Evolutionary conservation across 1,140 invertebrate species (phyloP).

Genomic region (Akabosia matsudoensis): DNA sequence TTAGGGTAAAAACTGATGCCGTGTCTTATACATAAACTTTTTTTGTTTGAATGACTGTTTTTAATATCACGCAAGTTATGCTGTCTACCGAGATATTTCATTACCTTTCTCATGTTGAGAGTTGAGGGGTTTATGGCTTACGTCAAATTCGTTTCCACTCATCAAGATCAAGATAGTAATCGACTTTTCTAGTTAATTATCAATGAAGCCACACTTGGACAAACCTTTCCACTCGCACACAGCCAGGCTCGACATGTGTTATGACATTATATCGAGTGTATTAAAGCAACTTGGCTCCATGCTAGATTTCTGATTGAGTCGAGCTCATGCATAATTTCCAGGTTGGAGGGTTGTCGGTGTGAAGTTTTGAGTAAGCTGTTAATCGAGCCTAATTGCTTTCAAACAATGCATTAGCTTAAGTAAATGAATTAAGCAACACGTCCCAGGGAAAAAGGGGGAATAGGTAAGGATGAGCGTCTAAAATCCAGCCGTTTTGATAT

Average conservation of each 20-base stretch:
- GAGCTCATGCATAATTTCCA: too few relatives aligned
- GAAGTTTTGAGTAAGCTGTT: not conserved
- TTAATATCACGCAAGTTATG: not conserved
- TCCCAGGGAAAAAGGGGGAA: not conserved
- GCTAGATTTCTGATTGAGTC: too few relatives aligned
- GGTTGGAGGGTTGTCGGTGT: not conserved
- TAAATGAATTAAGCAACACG: slow-evolving; percentile 34
- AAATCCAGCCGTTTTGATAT: slow-evolving; percentile 11
- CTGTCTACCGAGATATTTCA: not conserved
- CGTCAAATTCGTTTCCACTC: too few relatives aligned
- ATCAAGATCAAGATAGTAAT: not conserved
- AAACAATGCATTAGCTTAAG: slow-evolving; percentile 39
- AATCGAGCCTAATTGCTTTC: slow-evolving; percentile 44
- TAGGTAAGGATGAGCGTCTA: not conserved
- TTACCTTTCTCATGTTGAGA: too few relatives aligned
- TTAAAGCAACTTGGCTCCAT: too few relatives aligned
- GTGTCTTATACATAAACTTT: too few relatives aligned
- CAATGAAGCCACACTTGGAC: not conserved
- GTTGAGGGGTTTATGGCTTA: too few relatives aligned
- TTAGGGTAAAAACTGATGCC: too few relatives aligned
- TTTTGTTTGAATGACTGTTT: not conserved
- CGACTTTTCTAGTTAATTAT: not conserved
- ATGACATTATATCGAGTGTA: too few relatives aligned
- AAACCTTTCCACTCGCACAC: too few relatives aligned
- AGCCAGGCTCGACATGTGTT: too few relatives aligned